Percentiles rank a stretch among this genome's conserved stretches.
phyloP scores from a whole-genome alignment of 2,888 invertebrate genomes.

The Sympetrum striolatum region DNA sequence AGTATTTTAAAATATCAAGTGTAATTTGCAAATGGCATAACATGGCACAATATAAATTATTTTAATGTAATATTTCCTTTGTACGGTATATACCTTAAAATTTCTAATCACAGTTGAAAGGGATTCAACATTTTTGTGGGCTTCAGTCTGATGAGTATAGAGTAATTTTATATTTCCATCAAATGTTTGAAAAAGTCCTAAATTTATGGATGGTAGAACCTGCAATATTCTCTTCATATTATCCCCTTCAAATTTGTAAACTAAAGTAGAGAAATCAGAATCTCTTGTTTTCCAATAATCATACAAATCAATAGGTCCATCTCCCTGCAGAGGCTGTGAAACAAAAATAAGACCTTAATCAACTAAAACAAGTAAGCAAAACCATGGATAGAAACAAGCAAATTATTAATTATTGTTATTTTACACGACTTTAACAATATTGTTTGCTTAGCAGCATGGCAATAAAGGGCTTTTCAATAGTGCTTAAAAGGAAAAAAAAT shows the following conservation, averaged over 20 bases:
- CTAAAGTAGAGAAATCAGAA: conserved; percentile 75
- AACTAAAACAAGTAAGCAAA: neutral
- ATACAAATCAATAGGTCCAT: conserved; percentile 84
- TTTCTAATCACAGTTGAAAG: conserved; percentile 76
- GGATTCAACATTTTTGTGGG: conserved; percentile 81
- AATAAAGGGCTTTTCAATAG: too few relatives aligned
- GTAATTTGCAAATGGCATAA: too few relatives aligned
- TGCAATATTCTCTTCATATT: conserved; percentile 69
- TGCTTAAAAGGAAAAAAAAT: too few relatives aligned
- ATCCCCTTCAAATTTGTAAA: conserved; percentile 82
- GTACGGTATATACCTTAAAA: conserved; percentile 64
- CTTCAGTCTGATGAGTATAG: conserved; percentile 71
- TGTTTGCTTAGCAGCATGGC: too few relatives aligned
- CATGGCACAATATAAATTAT: too few relatives aligned
- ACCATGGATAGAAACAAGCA: conserved; percentile 52
- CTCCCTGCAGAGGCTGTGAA: conserved; percentile 67
- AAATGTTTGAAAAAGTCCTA: conserved; percentile 67
- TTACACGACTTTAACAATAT: too few relatives aligned
- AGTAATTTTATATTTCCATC: conserved; percentile 68
- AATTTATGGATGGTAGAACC: conserved; percentile 65
- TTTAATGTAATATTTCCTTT: too few relatives aligned
- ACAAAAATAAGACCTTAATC: neutral
- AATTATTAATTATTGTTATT: too few relatives aligned
- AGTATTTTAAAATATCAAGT: too few relatives aligned
- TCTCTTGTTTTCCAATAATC: conserved; percentile 86